phyloP scores from a whole-genome alignment of 2,797 vertebrate genomes.

The Mormyrus hasselquistii region DNA sequence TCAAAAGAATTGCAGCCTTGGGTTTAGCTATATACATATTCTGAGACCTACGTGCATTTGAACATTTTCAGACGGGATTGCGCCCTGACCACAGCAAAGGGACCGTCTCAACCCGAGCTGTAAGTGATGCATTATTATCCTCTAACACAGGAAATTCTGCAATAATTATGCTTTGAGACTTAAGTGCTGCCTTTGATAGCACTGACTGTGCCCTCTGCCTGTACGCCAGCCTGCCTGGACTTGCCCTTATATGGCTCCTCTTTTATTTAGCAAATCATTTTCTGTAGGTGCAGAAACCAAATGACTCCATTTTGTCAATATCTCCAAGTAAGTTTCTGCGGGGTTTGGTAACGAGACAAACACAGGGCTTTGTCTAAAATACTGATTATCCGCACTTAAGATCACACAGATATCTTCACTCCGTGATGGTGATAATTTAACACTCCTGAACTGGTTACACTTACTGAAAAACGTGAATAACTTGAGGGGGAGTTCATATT shows the following conservation, averaged over 20 bases:
- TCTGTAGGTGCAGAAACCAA: neutral
- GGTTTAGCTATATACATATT: neutral
- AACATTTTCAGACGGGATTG: neutral
- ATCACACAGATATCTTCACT: neutral
- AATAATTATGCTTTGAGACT: constrained; percentile 10
- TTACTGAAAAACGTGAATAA: neutral
- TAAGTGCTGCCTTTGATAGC: neutral
- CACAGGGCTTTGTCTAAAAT: neutral
- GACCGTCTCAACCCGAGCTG: neutral
- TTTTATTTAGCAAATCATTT: constrained; percentile 10
- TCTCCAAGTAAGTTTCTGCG: neutral
- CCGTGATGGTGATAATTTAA: neutral
- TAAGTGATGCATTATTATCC: constrained; percentile 13
- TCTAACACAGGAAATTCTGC: constrained; percentile 13
- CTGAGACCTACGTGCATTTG: neutral
- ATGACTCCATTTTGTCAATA: neutral
- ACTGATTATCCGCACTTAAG: neutral
- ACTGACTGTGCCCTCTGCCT: neutral
- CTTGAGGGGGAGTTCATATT: neutral
- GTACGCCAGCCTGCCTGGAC: neutral
- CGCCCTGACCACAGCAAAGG: neutral
- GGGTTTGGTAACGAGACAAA: neutral
- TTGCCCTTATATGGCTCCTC: neutral
- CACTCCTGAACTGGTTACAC: neutral
- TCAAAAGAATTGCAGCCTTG: neutral